A percentile compares a stretch with the other conserved stretches of the same genome.
phyloP scores from a whole-genome alignment of 2,888 invertebrate genomes.

The Trilocha varians region DNA sequence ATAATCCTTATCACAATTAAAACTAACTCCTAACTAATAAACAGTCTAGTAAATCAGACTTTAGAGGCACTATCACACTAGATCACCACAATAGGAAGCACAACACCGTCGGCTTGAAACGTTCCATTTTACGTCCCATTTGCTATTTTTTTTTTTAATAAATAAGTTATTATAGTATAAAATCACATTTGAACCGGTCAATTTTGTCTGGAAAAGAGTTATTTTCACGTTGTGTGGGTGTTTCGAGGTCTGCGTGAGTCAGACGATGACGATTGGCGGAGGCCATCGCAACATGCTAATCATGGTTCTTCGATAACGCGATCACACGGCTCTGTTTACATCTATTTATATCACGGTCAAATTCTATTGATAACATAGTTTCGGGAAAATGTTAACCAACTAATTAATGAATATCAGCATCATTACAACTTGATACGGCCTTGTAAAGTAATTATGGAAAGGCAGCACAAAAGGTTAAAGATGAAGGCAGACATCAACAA shows the following conservation, averaged over 20 bases:
- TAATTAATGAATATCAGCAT: too few relatives aligned
- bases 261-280: conserved; percentile 22
- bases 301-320: neutral
- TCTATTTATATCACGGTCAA: neutral
- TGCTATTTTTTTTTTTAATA: conserved; percentile 34
- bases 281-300: conserved; percentile 11
- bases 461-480: neutral
- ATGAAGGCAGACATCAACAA: neutral
- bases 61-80: conserved; percentile 40
- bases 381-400: too few relatives aligned
- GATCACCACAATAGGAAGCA: conserved; percentile 51
- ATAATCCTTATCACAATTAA: conserved; percentile 43
- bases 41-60: conserved; percentile 60
- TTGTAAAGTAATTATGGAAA: neutral
- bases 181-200: conserved; percentile 57
- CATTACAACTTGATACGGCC: too few relatives aligned
- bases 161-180: conserved; percentile 51
- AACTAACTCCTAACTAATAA: conserved; percentile 52
- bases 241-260: conserved; percentile 19
- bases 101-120: conserved; percentile 43
- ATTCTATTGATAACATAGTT: neutral
- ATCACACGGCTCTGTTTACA: neutral
- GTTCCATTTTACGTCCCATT: conserved; percentile 44
- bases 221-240: conserved; percentile 12
- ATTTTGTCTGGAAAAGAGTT: conserved; percentile 20